Percentiles rank a stretch among this genome's conserved stretches.
phyloP scores from a whole-genome alignment of 2,113 vertebrate species.

The Carlito syrichta region DNA sequence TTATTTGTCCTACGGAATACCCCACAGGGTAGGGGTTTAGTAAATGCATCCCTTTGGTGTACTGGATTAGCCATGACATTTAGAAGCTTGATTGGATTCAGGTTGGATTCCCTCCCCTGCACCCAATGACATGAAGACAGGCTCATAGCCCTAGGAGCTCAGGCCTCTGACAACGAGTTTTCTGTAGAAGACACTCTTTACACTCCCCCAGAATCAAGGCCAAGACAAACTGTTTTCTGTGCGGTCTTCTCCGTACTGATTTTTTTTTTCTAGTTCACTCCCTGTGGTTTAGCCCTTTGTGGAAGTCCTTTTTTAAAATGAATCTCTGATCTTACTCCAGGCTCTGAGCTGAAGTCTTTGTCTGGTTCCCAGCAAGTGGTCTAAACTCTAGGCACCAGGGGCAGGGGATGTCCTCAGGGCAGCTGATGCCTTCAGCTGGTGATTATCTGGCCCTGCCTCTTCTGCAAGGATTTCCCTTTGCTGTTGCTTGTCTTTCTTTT shows the following conservation, averaged over 20 bases:
- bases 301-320: background rate
- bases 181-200: background rate
- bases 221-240: background rate
- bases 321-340: background rate
- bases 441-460: background rate
- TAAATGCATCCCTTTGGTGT: background rate
- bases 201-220: background rate
- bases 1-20: background rate
- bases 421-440: background rate
- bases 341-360: background rate
- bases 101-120: too few relatives aligned
- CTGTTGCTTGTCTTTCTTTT: background rate
- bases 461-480: background rate
- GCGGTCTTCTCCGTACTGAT: background rate
- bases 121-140: too few relatives aligned
- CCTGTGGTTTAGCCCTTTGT: background rate
- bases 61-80: background rate
- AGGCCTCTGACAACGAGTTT: background rate
- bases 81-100: background rate
- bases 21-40: background rate
- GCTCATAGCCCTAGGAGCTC: background rate
- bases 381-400: background rate
- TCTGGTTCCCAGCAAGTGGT: background rate
- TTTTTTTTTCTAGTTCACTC: background rate
- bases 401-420: background rate